Percentiles rank a stretch among this genome's conserved stretches.
phyloP scores from a whole-genome alignment of 92 coral and sea anemone species.

The Pocillopora meandrina region DNA sequence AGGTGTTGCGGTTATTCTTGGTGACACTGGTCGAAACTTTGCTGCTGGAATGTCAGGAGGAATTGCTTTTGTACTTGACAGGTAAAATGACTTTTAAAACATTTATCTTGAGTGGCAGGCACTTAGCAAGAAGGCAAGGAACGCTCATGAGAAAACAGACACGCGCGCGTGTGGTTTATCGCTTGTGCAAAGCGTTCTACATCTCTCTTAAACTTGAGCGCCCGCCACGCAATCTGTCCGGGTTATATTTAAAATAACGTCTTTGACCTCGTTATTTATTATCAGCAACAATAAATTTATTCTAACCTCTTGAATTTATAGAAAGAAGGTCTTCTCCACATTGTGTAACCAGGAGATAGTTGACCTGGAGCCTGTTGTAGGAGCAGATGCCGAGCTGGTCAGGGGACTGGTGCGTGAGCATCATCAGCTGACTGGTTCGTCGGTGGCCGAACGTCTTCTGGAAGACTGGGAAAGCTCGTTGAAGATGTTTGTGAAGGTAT shows the following conservation, averaged over 20 bases:
- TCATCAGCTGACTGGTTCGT: conserved; percentile 69
- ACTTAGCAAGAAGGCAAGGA: background rate
- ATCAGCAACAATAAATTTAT: no score
- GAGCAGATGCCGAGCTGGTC: conserved; percentile 68
- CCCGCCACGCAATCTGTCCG: no score
- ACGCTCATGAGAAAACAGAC: no score
- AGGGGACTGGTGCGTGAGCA: conserved; percentile 80
- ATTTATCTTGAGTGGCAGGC: background rate
- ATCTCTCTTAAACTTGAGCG: no score
- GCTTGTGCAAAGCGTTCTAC: no score
- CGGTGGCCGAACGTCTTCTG: conserved; percentile 79
- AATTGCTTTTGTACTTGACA: conserved; percentile 87
- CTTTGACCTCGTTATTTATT: no score
- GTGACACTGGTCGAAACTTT: conserved; percentile 88
- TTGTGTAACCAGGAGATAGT: conserved; percentile 81
- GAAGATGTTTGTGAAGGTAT: conserved; percentile 76
- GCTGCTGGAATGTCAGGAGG: conserved; percentile 99
- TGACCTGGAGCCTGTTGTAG: conserved; percentile 76
- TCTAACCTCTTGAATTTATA: background rate
- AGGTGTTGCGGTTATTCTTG: conserved; percentile 85
- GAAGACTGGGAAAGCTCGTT: conserved; percentile 75
- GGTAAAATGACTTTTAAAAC: conserved; percentile 30
- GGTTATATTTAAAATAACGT: no score
- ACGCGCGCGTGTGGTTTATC: no score
- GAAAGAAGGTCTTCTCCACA: conserved; percentile 64